Evolutionary conservation across 2,113 vertebrate genomes (phyloP).

Genomic region (Perca fluviatilis): DNA sequence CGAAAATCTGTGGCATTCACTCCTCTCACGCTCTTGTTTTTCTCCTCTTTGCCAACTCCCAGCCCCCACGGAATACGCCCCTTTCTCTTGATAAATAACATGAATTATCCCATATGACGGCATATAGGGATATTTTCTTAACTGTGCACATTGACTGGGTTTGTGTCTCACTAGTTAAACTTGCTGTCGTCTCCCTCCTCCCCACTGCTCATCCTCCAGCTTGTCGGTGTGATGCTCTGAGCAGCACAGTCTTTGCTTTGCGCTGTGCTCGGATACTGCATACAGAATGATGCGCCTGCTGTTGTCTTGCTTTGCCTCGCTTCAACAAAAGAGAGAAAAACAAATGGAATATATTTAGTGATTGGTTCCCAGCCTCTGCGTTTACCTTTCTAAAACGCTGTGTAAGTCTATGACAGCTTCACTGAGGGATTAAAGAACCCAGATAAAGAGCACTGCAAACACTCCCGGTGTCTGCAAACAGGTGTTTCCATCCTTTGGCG

Average conservation of each 20-base stretch:
- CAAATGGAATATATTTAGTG: constrained; percentile 24
- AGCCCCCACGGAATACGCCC: not conserved
- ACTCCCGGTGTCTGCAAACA: constrained; percentile 74
- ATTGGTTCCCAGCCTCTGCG: not conserved
- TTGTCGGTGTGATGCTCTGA: constrained; percentile 66
- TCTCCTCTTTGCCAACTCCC: not conserved
- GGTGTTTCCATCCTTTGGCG: constrained; percentile 77
- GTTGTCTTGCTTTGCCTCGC: constrained; percentile 5
- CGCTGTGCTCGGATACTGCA: constrained; percentile 50
- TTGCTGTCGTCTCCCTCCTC: constrained; percentile 44
- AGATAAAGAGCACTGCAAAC: constrained; percentile 26
- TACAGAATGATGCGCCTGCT: constrained; percentile 54
- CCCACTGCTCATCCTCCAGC: constrained; percentile 58
- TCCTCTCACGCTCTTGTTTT: not conserved
- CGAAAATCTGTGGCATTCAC: not conserved
- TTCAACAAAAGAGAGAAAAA: constrained; percentile 24
- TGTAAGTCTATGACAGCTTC: constrained; percentile 12
- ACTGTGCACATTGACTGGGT: constrained; percentile 19
- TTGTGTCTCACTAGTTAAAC: constrained; percentile 28
- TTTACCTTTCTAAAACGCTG: constrained; percentile 7
- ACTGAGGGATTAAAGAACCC: constrained; percentile 23
- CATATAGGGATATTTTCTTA: not conserved
- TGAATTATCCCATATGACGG: constrained; percentile 15
- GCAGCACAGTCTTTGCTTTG: constrained; percentile 50
- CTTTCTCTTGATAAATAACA: not conserved